A percentile compares a stretch with the other conserved stretches of the same genome.
Evolutionary conservation across 2,113 vertebrate species (phyloP).

Genomic region (Perca flavescens): DNA sequence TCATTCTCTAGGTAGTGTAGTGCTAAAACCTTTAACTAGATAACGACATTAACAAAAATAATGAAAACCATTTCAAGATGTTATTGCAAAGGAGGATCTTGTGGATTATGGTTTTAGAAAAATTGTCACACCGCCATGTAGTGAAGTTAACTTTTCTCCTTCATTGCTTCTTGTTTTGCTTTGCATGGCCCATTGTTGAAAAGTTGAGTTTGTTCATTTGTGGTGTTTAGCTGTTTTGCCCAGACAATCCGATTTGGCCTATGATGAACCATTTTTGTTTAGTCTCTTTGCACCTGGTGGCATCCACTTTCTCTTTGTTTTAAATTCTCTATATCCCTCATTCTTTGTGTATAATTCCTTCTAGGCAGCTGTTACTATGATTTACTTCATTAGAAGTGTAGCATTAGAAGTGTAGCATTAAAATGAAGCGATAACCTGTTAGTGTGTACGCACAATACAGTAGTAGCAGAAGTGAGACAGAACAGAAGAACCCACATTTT

Average conservation of each 20-base stretch:
- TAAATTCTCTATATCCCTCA: not conserved
- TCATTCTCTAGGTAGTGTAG: not conserved
- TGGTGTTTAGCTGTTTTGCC: no score
- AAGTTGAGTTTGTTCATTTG: no score
- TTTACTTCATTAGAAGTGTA: no score
- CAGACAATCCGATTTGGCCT: no score
- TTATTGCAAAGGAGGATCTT: not conserved
- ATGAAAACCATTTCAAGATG: not conserved
- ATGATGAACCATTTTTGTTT: no score
- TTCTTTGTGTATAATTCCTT: no score
- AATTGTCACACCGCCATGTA: not conserved
- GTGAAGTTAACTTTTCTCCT: not conserved
- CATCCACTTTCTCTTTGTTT: no score
- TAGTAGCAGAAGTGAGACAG: not conserved
- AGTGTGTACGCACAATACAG: not conserved
- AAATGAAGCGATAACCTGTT: not conserved
- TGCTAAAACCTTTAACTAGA: not conserved
- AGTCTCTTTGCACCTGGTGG: no score
- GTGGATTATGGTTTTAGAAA: not conserved
- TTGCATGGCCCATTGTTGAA: not conserved
- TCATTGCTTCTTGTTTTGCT: not conserved
- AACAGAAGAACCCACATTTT: not conserved
- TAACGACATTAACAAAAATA: not conserved
- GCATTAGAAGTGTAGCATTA: no score
- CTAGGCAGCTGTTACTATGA: not conserved